Base-by-base conservation (phyloP, 2,113 vertebrate species). In the Alethe diademata region DNA sequence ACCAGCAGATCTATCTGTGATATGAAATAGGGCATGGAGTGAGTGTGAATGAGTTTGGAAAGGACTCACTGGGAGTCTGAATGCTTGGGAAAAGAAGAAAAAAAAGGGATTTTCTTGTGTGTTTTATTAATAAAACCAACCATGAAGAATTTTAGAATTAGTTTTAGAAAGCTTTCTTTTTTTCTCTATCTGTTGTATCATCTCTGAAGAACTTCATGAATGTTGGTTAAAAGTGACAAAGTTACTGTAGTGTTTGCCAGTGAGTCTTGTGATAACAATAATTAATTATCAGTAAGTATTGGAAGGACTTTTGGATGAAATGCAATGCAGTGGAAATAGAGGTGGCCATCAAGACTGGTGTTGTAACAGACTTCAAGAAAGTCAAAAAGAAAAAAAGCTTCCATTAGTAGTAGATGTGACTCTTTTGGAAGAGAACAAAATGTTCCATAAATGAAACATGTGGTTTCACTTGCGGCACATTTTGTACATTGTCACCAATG, bases 401-500 rank as follows among this genome's bases (percentile, higher is more conserved):
- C 85, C 40, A 65, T 90, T 90, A 95, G 75, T 51, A 67, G 81
- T 96, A 86, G 93, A 95, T 94, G 79, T 74, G 86, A 94, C 88
- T 94, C 88, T 93, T 86, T 78, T 92, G 93, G 86, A 95, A 89
- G 64, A 91, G 93, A 94, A 91, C 72, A 94, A 80, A 96, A 93
- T 92, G 93, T 95, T 96, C 92, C 69, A 38, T 90, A 93, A 94
- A 90, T 84, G 69, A 92, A 97, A 96, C 96, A 94, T 96, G 94
- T 96, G 96, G 93, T 96, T 96, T 95, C 83, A 96, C 88, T 97
- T 96, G 94, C 22, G 42, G 92, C 83, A 90, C 75, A 89, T 97
- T 97, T 95, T 95, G 95, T 96, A 81, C 92, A 81, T 96, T 97
- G 94, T 97, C 95, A 96, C 92, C 92, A 93, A 58, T 84, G 92